These are phyloP conservation scores for Ondatra zibethicus DNA, from an alignment of 2,113 vertebrate genomes.

Conservation along the genomic window DNA sequence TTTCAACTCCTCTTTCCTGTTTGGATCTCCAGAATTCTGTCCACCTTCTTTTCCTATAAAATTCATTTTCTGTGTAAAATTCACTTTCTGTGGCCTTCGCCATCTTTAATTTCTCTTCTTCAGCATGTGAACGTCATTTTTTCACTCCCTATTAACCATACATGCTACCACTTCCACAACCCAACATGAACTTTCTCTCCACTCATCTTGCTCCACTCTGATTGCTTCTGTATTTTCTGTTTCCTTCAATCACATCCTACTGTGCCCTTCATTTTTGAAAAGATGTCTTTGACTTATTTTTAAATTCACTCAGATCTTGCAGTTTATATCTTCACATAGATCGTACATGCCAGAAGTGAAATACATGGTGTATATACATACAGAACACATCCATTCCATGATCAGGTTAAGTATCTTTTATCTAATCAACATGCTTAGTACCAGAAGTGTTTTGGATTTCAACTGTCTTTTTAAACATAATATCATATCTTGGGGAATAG, in stretches of 20 bases:
- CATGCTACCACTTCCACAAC: not conserved
- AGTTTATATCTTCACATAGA: not conserved
- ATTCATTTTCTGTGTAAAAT: not conserved
- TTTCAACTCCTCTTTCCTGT: not conserved
- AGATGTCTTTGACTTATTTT: not conserved
- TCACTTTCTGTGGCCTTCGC: not conserved
- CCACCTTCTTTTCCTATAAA: not conserved
- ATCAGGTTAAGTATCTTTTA: not conserved
- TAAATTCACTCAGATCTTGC: not conserved
- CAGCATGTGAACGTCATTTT: too few relatives aligned
- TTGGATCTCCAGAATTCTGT: not conserved
- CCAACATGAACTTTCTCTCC: not conserved
- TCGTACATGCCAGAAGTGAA: not conserved
- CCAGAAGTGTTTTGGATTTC: not conserved
- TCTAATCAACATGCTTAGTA: not conserved
- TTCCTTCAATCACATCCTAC: not conserved
- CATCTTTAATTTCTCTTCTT: not conserved
- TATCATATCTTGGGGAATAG: not conserved
- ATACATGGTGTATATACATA: fast-evolving
- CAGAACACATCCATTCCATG: too few relatives aligned
- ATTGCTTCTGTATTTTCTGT: not conserved
- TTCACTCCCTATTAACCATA: fast-evolving
- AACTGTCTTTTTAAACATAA: not conserved
- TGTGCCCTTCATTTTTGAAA: not conserved
- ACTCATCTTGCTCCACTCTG: not conserved